These are phyloP conservation scores for Macaria notata DNA, from an alignment of 2,888 invertebrate genomes.

Conservation along the genomic window DNA sequence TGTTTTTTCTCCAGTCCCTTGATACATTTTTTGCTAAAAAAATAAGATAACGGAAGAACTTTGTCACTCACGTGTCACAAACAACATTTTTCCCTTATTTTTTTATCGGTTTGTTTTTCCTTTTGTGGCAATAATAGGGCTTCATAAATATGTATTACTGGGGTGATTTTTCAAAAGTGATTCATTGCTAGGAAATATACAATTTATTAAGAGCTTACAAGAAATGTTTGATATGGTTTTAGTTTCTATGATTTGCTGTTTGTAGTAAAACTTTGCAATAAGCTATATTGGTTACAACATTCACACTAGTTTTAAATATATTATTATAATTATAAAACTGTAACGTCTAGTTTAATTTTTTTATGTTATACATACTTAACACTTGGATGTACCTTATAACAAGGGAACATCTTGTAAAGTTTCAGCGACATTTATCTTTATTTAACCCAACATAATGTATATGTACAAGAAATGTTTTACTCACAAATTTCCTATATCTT, in stretches of 20 bases:
- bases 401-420: too few relatives aligned
- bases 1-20: constrained; percentile 18
- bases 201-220: neutral
- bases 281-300: neutral
- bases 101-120: constrained; percentile 41
- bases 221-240: too few relatives aligned
- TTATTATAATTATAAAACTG: neutral
- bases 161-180: constrained; percentile 13
- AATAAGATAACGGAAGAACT: constrained; percentile 14
- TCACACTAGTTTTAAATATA: neutral
- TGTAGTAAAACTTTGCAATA: too few relatives aligned
- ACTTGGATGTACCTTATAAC: too few relatives aligned
- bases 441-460: too few relatives aligned
- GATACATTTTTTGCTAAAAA: constrained; percentile 12
- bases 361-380: too few relatives aligned
- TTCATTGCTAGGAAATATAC: constrained; percentile 6
- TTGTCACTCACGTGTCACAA: constrained; percentile 29
- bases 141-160: constrained; percentile 15
- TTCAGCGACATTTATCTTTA: too few relatives aligned
- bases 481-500: too few relatives aligned
- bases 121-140: constrained; percentile 18
- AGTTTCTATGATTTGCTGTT: too few relatives aligned
- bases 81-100: constrained; percentile 26
- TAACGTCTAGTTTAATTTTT: neutral
- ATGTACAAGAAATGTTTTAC: too few relatives aligned